These are phyloP conservation scores for Ceyx erithaca DNA, from an alignment of 2,797 vertebrate species.

Conservation along the genomic window DNA sequence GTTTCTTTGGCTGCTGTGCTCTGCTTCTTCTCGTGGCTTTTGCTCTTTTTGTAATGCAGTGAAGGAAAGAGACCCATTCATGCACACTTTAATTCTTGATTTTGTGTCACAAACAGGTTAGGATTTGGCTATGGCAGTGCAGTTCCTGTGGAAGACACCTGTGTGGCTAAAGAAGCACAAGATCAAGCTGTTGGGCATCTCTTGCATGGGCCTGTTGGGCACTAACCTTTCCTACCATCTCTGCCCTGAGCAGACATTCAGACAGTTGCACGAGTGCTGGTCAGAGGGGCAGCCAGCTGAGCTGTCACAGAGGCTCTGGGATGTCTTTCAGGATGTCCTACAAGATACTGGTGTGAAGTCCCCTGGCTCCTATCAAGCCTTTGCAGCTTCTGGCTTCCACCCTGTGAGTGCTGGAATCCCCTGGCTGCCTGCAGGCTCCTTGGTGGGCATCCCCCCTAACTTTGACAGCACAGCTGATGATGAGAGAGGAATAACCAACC, in stretches of 20 bases:
- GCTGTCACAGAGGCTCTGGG: slow-evolving; percentile 82
- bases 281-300: slow-evolving; percentile 80
- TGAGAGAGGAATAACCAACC: slow-evolving; percentile 78
- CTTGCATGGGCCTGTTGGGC: slow-evolving; percentile 87
- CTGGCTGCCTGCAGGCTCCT: slow-evolving; percentile 85
- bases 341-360: slow-evolving; percentile 78
- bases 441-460: slow-evolving; percentile 90
- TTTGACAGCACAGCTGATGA: slow-evolving; percentile 83
- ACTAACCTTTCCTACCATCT: slow-evolving; percentile 87
- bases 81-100: slow-evolving; percentile 44
- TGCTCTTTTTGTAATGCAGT: background rate
- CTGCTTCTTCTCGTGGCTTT: background rate
- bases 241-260: slow-evolving; percentile 84
- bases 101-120: slow-evolving; percentile 65
- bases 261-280: slow-evolving; percentile 90
- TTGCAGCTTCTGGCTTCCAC: slow-evolving; percentile 89
- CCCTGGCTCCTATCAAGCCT: slow-evolving; percentile 78
- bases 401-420: slow-evolving; percentile 90
- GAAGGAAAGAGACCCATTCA: background rate
- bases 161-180: slow-evolving; percentile 86
- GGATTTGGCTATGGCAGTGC: slow-evolving; percentile 71
- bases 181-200: slow-evolving; percentile 80
- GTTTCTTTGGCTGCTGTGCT: background rate
- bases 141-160: slow-evolving; percentile 67
- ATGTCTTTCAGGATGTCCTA: slow-evolving; percentile 85